Evolutionary conservation across 2,113 vertebrate species (phyloP).

Genomic region (Sander lucioperca): DNA sequence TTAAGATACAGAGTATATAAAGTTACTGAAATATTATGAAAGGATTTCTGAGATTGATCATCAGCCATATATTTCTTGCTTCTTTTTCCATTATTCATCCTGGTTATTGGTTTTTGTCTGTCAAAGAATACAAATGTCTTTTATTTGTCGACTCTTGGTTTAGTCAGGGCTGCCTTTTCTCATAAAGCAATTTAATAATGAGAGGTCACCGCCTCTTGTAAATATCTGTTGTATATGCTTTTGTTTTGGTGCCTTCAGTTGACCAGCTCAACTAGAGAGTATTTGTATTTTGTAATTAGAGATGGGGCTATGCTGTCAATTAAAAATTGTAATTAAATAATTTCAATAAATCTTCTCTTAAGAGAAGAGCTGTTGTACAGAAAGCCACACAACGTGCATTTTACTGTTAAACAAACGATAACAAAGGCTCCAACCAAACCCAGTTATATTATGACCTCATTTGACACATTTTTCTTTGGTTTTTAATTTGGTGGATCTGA

Average conservation of each 20-base stretch:
- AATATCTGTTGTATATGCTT: constrained; percentile 47
- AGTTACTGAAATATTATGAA: constrained; percentile 38
- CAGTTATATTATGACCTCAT: constrained; percentile 7
- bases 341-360: constrained; percentile 36
- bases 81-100: constrained; percentile 41
- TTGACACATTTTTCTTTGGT: constrained; percentile 10
- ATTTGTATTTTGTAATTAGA: constrained; percentile 46
- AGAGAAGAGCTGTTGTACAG: constrained; percentile 23
- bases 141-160: constrained; percentile 51
- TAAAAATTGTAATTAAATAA: constrained; percentile 23
- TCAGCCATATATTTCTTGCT: constrained; percentile 50
- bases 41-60: constrained; percentile 35
- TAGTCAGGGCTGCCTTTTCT: constrained; percentile 41
- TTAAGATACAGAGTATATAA: constrained; percentile 42
- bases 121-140: constrained; percentile 54
- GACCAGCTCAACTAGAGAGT: neutral
- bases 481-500: constrained; percentile 40
- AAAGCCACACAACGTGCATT: constrained; percentile 7
- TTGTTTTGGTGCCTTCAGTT: constrained; percentile 40
- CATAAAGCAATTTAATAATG: constrained; percentile 54
- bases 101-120: constrained; percentile 59
- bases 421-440: constrained; percentile 7
- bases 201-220: constrained; percentile 24
- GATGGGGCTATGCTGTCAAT: constrained; percentile 10
- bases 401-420: constrained; percentile 18